phyloP scores from a whole-genome alignment of 1,140 invertebrate genomes.

The Drosophila nigromelanica region DNA sequence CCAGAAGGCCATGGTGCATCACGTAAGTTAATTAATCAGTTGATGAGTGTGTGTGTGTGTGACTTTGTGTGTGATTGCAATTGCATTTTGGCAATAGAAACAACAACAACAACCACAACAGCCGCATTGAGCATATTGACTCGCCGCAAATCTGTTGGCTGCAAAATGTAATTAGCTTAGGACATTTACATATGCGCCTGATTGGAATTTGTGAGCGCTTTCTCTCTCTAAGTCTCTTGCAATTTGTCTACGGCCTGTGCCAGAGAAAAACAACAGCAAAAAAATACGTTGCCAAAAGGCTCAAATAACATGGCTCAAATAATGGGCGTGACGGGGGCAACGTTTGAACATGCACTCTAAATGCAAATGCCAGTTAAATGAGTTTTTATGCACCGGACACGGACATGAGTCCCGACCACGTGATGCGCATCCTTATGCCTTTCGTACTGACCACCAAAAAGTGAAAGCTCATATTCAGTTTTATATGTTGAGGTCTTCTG shows the following conservation, averaged over 20 bases:
- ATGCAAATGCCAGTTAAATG: conserved; percentile 80
- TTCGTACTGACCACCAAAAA: conserved; percentile 22
- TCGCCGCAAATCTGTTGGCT: conserved; percentile 43
- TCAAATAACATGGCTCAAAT: conserved; percentile 32
- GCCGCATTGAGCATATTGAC: conserved; percentile 49
- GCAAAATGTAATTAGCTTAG: conserved; percentile 75
- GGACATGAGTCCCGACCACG: background rate
- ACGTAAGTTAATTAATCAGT: conserved; percentile 83
- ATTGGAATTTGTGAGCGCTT: conserved; percentile 48
- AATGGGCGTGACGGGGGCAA: conserved; percentile 2
- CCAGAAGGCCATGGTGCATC: conserved; percentile 84
- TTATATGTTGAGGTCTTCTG: background rate
- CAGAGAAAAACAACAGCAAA: background rate
- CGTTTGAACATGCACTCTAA: conserved; percentile 68
- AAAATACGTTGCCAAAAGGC: conserved; percentile 4
- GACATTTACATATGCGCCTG: conserved; percentile 67
- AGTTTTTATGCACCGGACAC: conserved; percentile 60
- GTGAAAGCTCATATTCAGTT: conserved; percentile 61
- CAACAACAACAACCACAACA: conserved; percentile 16
- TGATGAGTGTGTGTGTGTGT: conserved; percentile 13
- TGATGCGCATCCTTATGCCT: conserved; percentile 1
- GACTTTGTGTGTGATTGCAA: conserved; percentile 24
- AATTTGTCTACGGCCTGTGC: conserved; percentile 37
- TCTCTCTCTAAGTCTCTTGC: conserved; percentile 32
- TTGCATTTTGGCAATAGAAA: conserved; percentile 39